phyloP scores from a whole-genome alignment of 2,113 vertebrate species.

The Pan troglodytes region NHGRI_mPanTro3-v2.1_pri NC_072416.2:62811001-62811500 shows the following conservation, averaged over 20 bases:
- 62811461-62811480: background rate
- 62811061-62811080: background rate
- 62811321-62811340: background rate
- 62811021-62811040: background rate
- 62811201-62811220: background rate
- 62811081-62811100: background rate
- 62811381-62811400: background rate
- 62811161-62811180: background rate
- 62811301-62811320: background rate
- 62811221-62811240: background rate
- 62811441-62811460: background rate
- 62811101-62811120: background rate
- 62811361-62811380: background rate
- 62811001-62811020: background rate
- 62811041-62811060: background rate
- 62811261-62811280: background rate
- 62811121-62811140: background rate
- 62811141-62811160: background rate
- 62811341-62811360: slow-evolving; percentile 14
- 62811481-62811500: background rate
- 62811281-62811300: background rate
- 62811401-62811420: background rate
- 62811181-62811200: background rate
- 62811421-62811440: slow-evolving; percentile 28
- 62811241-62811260: background rate